Base-by-base conservation (phyloP, 1,140 invertebrate species). In the Musca vetustissima region DNA sequence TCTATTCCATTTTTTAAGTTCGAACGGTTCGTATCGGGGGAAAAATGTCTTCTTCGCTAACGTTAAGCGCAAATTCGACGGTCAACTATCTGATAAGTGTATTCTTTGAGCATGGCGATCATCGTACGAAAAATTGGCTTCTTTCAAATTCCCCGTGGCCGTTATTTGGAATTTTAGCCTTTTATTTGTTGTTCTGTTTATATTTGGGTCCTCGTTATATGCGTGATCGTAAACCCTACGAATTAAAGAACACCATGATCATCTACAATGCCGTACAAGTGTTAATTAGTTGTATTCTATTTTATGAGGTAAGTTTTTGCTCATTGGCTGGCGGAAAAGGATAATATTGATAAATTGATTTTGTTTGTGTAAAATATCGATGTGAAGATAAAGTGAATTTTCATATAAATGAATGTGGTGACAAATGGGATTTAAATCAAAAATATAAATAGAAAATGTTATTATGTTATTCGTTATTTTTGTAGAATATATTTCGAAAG, bases 231-330 rank as follows among this genome's bases (percentile, higher is more conserved):
- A 92, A 94, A 76, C 92, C 95, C 0, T 95, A 91, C 72, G 86
- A 92, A 36, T 83, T 97, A 24, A 92, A 91, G 72, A 87, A 88
- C 66, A 82, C 89, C 0, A 86, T 97, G 36, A 87, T 93, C 17
- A 69, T 91, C 14, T 98, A 98, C 83, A 96, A 97, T 75, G 85
- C 92, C 4, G 83, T 88, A 1, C 91, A 94, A 84, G 90, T 94
- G 19, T 36, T 93, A 2, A 76, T 91, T 49, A 93, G 91, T 79
- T 83, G 88, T 48, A 90, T 89, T 73, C 83, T 95, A 48, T 88
- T 93, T 22, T 85, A 89, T 70, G 91, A 92, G 86, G 87, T 88
- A 73, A 83, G 83, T 69, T 24, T 52, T 11, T 15, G 50, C 52
- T 53, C 1, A 47, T 7, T 48, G 21, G 43, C 15, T 3, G 24